Conservation (phyloP, 2,888 invertebrate genomes). For the Megaustenia siamemsis region DNA sequence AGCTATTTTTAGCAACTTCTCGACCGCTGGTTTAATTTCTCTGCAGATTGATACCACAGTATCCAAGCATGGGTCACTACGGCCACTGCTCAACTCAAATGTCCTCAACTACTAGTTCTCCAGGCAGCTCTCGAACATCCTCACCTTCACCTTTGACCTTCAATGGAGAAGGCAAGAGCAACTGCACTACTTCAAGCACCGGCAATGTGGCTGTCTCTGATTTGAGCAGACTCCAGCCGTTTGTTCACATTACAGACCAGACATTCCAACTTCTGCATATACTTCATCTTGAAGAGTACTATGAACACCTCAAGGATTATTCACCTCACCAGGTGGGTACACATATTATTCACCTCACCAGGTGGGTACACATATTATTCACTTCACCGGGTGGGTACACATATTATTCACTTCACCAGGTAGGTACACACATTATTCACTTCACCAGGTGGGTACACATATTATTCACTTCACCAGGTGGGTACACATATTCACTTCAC, state of each 20-base stretch:
- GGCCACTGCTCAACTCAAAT: constrained; percentile 4
- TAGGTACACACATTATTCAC: too few relatives aligned
- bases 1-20: too few relatives aligned
- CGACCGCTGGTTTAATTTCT: too few relatives aligned
- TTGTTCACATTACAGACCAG: constrained; percentile 63
- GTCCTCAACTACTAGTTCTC: constrained; percentile 33
- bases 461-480: too few relatives aligned
- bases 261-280: constrained; percentile 61
- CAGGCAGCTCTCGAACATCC: constrained; percentile 41
- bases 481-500: too few relatives aligned
- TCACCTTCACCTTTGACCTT: constrained; percentile 25
- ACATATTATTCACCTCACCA: too few relatives aligned
- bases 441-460: too few relatives aligned
- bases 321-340: constrained; percentile 62
- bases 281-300: constrained; percentile 59
- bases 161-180: constrained; percentile 1
- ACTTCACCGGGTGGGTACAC: too few relatives aligned
- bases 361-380: too few relatives aligned
- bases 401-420: too few relatives aligned
- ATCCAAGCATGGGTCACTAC: not conserved
- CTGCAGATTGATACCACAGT: not conserved
- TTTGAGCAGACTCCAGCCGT: constrained; percentile 43
- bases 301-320: constrained; percentile 57
- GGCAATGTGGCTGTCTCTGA: not conserved
- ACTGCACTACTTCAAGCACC: not conserved